A percentile compares a stretch with the other conserved stretches of the same genome.
Evolutionary conservation across 2,113 vertebrate species (phyloP).

Genomic region (Herpailurus yagouaroundi): DNA sequence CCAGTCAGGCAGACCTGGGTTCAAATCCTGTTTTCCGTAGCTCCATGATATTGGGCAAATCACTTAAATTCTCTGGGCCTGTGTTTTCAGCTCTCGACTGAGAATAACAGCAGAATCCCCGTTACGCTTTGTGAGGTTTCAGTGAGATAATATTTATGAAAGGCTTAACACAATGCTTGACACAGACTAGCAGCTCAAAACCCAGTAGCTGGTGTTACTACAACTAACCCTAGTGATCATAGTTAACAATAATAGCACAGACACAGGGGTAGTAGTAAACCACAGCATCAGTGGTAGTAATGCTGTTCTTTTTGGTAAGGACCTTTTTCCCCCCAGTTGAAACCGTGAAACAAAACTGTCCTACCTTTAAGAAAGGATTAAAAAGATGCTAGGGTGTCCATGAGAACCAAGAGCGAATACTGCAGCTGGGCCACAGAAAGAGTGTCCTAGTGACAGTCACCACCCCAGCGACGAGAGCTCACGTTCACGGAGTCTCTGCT

Average conservation of each 20-base stretch:
- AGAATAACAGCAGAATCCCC: not conserved
- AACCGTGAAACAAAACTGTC: not conserved
- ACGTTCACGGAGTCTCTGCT: rapidly evolving
- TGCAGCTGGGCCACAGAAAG: not conserved
- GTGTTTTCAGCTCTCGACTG: not conserved
- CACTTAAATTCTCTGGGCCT: not conserved
- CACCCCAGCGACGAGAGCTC: not conserved
- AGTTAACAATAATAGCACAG: no score
- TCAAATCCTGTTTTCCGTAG: not conserved
- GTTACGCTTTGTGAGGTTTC: not conserved
- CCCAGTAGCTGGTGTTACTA: no score
- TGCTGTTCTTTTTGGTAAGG: not conserved
- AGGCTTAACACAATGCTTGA: not conserved
- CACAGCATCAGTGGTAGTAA: not conserved
- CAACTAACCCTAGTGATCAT: rapidly evolving
- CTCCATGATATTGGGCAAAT: not conserved
- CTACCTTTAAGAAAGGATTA: not conserved
- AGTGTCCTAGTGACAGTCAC: rapidly evolving
- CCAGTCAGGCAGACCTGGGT: no score
- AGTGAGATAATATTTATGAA: not conserved
- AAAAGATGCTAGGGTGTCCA: not conserved
- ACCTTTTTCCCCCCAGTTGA: not conserved
- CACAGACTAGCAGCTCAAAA: not conserved
- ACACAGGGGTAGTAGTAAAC: not conserved
- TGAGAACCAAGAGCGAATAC: not conserved